Percentiles rank a stretch among this genome's conserved stretches.
These are phyloP conservation scores for Saccopteryx bilineata DNA, from an alignment of 2,113 vertebrate species.

Conservation along the genomic window DNA sequence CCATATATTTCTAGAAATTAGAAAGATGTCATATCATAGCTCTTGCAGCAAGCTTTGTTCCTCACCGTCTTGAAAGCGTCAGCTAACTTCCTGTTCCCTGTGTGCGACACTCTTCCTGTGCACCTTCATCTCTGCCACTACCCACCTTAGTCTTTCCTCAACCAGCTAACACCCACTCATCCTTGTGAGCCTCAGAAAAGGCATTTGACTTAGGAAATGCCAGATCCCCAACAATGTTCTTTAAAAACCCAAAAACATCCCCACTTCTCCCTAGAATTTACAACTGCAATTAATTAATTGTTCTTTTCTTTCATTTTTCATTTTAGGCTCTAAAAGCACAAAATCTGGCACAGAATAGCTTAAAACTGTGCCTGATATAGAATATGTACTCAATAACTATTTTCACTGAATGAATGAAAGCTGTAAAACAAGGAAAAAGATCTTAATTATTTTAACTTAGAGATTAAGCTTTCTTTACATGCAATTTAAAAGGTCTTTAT, in stretches of 20 bases:
- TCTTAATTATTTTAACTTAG: conserved; percentile 72
- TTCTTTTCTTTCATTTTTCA: not conserved
- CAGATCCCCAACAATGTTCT: not conserved
- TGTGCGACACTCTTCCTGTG: not conserved
- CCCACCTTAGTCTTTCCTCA: not conserved
- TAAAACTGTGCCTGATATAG: not conserved
- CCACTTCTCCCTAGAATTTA: conserved; percentile 38
- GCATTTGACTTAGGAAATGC: not conserved
- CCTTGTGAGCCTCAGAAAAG: not conserved
- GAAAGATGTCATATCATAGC: not conserved
- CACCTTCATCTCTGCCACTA: not conserved
- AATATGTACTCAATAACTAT: not conserved
- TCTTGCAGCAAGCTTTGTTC: not conserved
- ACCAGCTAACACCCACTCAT: not conserved
- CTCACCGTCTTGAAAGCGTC: not conserved
- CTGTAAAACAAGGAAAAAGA: conserved; percentile 33
- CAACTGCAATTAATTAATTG: conserved; percentile 28
- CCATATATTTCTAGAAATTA: conserved; percentile 67
- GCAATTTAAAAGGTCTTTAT: conserved; percentile 66
- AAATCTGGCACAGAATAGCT: not conserved
- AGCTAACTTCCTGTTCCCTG: not conserved
- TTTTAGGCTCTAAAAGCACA: not conserved
- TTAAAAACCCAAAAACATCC: not conserved
- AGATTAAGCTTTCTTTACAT: conserved; percentile 71
- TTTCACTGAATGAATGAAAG: conserved; percentile 10